Percentiles rank a stretch among this genome's conserved stretches.
Evolutionary conservation across 1,140 invertebrate species (phyloP).

Genomic region (Drosophila bifasciata): DNA sequence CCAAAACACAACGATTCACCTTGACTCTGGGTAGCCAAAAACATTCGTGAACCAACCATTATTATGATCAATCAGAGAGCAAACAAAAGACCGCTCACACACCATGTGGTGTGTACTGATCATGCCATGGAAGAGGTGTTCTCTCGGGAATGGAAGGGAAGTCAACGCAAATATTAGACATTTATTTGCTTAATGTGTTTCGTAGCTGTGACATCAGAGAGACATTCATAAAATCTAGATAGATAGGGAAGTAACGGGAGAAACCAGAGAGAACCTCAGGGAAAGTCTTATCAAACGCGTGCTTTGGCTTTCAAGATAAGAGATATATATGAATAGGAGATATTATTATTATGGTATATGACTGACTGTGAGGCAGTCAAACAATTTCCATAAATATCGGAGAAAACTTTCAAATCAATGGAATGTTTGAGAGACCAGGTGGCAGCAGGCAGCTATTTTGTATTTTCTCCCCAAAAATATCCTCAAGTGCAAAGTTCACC

Average conservation of each 20-base stretch:
- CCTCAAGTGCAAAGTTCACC: no score
- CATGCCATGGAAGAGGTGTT: conserved; percentile 6
- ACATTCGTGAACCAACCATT: conserved; percentile 13
- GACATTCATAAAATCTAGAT: neutral
- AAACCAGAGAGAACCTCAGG: conserved; percentile 12
- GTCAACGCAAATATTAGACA: conserved; percentile 29
- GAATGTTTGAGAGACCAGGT: no score
- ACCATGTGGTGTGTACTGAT: no score
- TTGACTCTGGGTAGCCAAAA: conserved; percentile 6
- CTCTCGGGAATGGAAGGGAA: conserved; percentile 19
- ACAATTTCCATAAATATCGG: neutral
- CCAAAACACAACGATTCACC: conserved; percentile 29
- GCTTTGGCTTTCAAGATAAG: conserved; percentile 20
- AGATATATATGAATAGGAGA: neutral
- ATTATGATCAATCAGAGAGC: conserved; percentile 39
- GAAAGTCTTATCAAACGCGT: conserved; percentile 30
- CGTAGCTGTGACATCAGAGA: neutral
- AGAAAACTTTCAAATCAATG: no score
- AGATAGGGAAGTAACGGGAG: conserved; percentile 6
- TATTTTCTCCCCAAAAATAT: no score
- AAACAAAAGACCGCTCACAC: conserved; percentile 15
- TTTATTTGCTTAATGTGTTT: conserved; percentile 20
- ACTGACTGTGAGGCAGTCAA: neutral
- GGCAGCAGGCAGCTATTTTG: conserved; percentile 1
- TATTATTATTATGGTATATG: no score